A percentile compares a stretch with the other conserved stretches of the same genome.
Conservation (phyloP, 2,113 vertebrate species). For the Greenwoodochromis staneri region DNA sequence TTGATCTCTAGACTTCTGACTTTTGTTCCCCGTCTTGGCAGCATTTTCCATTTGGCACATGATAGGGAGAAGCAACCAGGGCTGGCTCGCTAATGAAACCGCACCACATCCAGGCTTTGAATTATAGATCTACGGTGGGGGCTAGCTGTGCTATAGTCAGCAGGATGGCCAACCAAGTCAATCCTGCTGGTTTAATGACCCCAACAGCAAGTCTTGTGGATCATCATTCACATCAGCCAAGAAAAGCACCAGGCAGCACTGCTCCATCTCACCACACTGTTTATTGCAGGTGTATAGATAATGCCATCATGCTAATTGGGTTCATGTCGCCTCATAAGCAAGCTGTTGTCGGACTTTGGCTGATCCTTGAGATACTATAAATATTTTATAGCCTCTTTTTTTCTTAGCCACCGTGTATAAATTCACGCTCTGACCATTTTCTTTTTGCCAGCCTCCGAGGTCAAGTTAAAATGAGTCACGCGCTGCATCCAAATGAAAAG, state of each 20-base stretch:
- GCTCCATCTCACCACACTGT: background rate
- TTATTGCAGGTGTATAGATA: constrained; percentile 39
- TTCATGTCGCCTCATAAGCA: constrained; percentile 60
- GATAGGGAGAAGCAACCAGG: background rate
- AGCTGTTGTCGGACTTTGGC: constrained; percentile 65
- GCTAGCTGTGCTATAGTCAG: constrained; percentile 35
- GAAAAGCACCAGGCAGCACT: background rate
- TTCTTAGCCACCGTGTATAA: constrained; percentile 21
- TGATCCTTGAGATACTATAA: constrained; percentile 37
- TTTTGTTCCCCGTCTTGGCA: constrained; percentile 41
- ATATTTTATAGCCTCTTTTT: constrained; percentile 60
- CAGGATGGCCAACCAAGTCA: constrained; percentile 31
- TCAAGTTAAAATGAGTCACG: background rate
- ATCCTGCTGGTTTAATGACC: constrained; percentile 19
- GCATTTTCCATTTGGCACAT: constrained; percentile 18
- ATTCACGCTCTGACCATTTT: constrained; percentile 38
- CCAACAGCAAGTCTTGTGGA: constrained; percentile 17
- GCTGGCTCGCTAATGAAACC: constrained; percentile 24
- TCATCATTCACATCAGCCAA: constrained; percentile 8
- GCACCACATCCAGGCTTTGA: constrained; percentile 52
- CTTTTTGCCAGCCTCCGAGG: constrained; percentile 23
- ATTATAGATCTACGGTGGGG: constrained; percentile 56
- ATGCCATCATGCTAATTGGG: constrained; percentile 66
- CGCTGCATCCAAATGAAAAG: background rate
- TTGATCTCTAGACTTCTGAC: constrained; percentile 15